phyloP scores from a whole-genome alignment of 92 coral and sea anemone genomes.

The Zoanthus solanderi region DNA sequence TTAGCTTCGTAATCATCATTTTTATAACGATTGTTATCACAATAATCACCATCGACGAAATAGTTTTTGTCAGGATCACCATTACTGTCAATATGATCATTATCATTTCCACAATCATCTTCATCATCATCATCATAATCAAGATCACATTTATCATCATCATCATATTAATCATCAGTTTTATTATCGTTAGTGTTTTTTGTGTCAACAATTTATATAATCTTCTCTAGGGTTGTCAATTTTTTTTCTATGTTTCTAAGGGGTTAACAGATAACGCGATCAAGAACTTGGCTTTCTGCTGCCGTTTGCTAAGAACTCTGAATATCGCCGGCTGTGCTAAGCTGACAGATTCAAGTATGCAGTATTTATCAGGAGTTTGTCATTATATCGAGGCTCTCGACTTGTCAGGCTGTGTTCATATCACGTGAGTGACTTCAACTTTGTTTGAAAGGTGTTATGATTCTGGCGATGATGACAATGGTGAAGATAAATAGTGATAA shows the following conservation, averaged over 20 bases:
- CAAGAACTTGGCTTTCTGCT: conserved; percentile 96
- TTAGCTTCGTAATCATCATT: background rate
- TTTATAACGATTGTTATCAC: background rate
- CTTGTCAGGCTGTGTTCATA: conserved; percentile 83
- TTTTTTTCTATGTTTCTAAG: conserved; percentile 33
- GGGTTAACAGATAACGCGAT: conserved; percentile 94
- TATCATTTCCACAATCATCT: too few species aligned
- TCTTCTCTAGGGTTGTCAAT: background rate
- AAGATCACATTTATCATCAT: too few species aligned
- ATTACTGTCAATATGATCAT: too few species aligned
- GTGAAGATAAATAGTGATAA: background rate
- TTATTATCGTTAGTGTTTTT: background rate
- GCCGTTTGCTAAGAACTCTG: conserved; percentile 89
- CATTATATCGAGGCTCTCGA: conserved; percentile 88
- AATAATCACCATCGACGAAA: too few species aligned
- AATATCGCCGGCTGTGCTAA: conserved; percentile 91
- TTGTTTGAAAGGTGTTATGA: background rate
- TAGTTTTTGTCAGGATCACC: too few species aligned
- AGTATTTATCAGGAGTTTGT: conserved; percentile 95
- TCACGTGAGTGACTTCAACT: conserved; percentile 78
- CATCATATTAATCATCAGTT: too few species aligned
- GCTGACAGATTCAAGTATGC: conserved; percentile 95
- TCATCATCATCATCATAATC: too few species aligned
- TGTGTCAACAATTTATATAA: background rate
- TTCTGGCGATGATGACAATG: too few species aligned